Conservation (phyloP, 1,140 invertebrate genomes). For the Euwallacea fornicatus region DNA sequence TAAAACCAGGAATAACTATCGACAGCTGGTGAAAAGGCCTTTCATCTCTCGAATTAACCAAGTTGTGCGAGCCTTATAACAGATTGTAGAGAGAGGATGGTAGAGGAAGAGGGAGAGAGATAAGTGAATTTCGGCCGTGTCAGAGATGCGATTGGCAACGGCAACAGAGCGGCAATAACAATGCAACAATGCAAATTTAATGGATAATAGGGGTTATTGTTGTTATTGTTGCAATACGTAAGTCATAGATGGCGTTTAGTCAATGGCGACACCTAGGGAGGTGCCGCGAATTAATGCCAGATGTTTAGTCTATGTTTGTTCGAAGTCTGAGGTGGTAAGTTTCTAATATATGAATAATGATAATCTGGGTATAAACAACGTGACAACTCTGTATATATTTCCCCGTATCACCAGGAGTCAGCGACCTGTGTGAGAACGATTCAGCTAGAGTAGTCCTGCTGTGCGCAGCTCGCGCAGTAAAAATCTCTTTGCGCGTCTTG, state of each 20-base stretch:
- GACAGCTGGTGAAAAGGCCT: slow-evolving; percentile 6
- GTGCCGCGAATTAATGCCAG: no score
- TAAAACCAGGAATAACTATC: background rate
- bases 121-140: slow-evolving; percentile 1
- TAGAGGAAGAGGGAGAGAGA: slow-evolving; percentile 8
- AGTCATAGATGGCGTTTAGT: no score
- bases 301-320: no score
- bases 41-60: slow-evolving; percentile 12
- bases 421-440: slow-evolving; percentile 34
- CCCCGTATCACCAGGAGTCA: slow-evolving; percentile 28
- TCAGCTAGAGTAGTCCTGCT: slow-evolving; percentile 26
- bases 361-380: slow-evolving; percentile 10
- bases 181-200: slow-evolving; percentile 32
- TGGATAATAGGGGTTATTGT: no score
- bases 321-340: no score
- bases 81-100: background rate
- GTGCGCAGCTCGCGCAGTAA: background rate
- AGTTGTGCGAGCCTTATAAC: slow-evolving; percentile 2
- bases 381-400: slow-evolving; percentile 32
- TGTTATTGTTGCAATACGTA: no score
- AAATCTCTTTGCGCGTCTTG: no score
- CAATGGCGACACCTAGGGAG: no score
- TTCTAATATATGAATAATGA: background rate
- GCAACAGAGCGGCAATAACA: slow-evolving; percentile 30
- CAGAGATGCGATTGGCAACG: slow-evolving; percentile 4